Base-by-base conservation (phyloP, 2,113 vertebrate species). In the Tiliqua scincoides region DNA sequence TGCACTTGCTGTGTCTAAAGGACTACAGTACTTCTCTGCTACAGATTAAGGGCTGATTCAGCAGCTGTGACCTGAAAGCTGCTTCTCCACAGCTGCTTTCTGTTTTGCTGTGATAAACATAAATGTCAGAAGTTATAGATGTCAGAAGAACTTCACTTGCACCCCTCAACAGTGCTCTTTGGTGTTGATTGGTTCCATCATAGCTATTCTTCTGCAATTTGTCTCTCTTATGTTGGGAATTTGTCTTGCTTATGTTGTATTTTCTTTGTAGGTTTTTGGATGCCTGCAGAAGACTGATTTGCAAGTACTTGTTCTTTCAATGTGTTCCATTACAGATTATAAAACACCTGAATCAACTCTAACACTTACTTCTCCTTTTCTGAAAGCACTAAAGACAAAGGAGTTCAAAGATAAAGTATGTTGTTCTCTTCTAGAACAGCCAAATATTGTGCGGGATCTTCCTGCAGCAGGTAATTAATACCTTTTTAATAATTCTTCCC, bases 371-470 rank as follows among this genome's bases (percentile, higher is more conserved):
- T 93, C 96, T 63, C 98, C 98, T 0, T 99, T 99, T 95, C 96
- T 99, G 90, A 97, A 95, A 91, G 98, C 97, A 23, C 95, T 99
- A 25, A 98, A 97, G 92, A 98, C 97, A 32, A 93, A 89, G 70
- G 89, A 87, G 8, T 97, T 96, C 93, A 93, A 88, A 54, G 96
- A 96, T 9, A 73, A 59, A 8, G 57, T 94, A 0, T 95, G 92
- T 77, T 99, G 98, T 89, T 92, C 94, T 0, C 91, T 97, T 40
- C 96, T 99, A 84, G 98, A 99, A 72, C 99, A 98, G 17, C 99
- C 99, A 1, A 99, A 99, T 88, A 98, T 99, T 1, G 93, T 97
- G 3, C 97, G 97, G 27, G 98, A 97, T 32, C 97, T 99, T 17
- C 96, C 98, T 75, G 98, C 98, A 57, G 98, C 98, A 96, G 98